A percentile compares a stretch with the other conserved stretches of the same genome.
Conservation (phyloP, 1,140 invertebrate species). For the Zaprionus inermis region DNA sequence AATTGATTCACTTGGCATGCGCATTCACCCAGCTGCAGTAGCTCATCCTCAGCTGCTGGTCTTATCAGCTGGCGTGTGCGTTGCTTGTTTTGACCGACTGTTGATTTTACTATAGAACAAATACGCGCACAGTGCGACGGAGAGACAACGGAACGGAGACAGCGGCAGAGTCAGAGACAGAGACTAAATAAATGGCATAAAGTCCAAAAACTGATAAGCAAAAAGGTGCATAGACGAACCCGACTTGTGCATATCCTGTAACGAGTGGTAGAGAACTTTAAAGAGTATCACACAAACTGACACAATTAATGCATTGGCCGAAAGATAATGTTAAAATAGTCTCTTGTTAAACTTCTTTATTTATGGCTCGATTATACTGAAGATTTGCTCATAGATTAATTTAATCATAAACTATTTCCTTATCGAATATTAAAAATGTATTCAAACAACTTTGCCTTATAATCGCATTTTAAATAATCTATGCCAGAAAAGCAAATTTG, state of each 20-base stretch:
- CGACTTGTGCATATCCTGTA: neutral
- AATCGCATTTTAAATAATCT: neutral
- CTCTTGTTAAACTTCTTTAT: neutral
- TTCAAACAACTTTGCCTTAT: neutral
- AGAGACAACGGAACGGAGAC: constrained; percentile 22
- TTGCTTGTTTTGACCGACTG: constrained; percentile 35
- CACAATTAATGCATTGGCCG: too few species aligned
- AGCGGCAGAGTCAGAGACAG: constrained; percentile 8
- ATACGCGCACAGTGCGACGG: constrained; percentile 47
- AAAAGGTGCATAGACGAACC: constrained; percentile 22
- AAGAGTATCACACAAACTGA: too few species aligned
- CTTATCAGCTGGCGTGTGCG: constrained; percentile 28
- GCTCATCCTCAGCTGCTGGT: constrained; percentile 17
- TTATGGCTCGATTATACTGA: neutral
- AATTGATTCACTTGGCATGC: neutral
- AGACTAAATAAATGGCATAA: constrained; percentile 73
- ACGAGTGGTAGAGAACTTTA: neutral
- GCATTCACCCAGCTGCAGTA: neutral
- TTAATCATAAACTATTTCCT: neutral
- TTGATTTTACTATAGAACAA: constrained; percentile 76
- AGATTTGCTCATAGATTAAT: fast-evolving
- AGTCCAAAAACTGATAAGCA: constrained; percentile 76
- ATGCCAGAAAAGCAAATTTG: too few species aligned
- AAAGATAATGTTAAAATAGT: too few species aligned
- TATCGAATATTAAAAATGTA: neutral